Conservation (phyloP, 2,113 vertebrate genomes). For the Myiozetetes cayanensis region DNA sequence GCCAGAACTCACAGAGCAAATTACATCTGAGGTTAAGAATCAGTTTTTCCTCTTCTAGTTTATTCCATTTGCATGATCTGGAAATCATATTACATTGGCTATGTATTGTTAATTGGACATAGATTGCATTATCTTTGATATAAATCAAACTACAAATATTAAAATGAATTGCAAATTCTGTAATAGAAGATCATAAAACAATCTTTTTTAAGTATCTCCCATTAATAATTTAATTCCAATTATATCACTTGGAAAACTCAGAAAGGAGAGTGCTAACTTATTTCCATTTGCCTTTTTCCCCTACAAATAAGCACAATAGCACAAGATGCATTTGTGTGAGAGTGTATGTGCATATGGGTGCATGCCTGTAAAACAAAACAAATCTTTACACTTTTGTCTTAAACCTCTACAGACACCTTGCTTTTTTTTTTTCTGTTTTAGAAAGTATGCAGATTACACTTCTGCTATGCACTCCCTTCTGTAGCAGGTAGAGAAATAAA, state of each 20-base stretch:
- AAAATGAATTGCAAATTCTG: constrained; percentile 93
- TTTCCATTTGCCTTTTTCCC: constrained; percentile 70
- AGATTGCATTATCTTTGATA: constrained; percentile 92
- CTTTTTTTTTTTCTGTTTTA: not conserved
- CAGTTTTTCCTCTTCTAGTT: constrained; percentile 78
- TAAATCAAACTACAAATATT: constrained; percentile 94
- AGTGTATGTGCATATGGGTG: not conserved
- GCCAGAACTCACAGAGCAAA: constrained; percentile 83
- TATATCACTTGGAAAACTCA: constrained; percentile 83
- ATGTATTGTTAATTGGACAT: constrained; percentile 93
- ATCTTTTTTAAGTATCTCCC: constrained; percentile 88
- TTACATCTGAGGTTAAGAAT: constrained; percentile 88
- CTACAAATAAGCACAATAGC: constrained; percentile 56
- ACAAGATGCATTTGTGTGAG: not conserved
- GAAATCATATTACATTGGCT: constrained; percentile 88
- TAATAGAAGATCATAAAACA: constrained; percentile 92
- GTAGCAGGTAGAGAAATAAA: constrained; percentile 36
- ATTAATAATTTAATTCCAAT: constrained; percentile 96
- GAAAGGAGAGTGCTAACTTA: constrained; percentile 75
- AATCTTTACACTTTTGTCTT: constrained; percentile 24
- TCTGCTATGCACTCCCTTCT: not conserved
- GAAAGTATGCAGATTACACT: not conserved
- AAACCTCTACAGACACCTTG: not conserved
- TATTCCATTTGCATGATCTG: constrained; percentile 88
- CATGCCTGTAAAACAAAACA: constrained; percentile 1